Evolutionary conservation across 2,797 vertebrate genomes (phyloP), one percentile per base, ranked within the genome.

Genomic region (Alectoris magna): DNA sequence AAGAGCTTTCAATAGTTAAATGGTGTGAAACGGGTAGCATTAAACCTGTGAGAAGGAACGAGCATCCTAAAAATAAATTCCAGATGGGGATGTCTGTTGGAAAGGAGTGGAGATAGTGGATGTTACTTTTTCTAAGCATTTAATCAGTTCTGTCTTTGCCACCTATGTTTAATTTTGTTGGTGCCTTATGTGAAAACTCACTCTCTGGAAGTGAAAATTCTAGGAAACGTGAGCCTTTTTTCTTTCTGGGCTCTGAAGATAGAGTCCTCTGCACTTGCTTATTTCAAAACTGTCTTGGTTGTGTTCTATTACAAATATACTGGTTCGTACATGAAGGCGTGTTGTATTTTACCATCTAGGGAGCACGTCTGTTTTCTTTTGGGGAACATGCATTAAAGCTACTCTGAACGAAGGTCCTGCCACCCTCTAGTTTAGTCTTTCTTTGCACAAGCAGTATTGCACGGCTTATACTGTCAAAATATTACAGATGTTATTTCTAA

Each of bases 31-130:
- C 64, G 98, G 98, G 98, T 95, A 97, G 96, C 90, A 86, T 92
- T 91, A 98, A 93, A 97, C 94, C 96, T 97, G 98, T 90, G 97
- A 98, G 98, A 97, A 97, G 97, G 96, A 98, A 87, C 78, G 97
- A 98, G 97, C 97, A 97, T 98, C 98, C 98, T 95, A 80, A 95
- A 97, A 98, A 99, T 98, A 97, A 98, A 96, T 98, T 98, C 98
- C 99, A 99, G 98, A 99, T 99, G 99, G 97, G 96, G 88, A 74
- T 69, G 66, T 77, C 96, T 94, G 86, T 95, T 95, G 97, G 97
- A 92, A 97, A 96, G 93, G 95, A 95, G 81, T 43, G 96, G 94
- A 97, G 97, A 97, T 96, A 96, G 96, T 91, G 91, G 94, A 92
- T 38, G 26, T 34, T 48, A 72, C 43, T 56, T 31, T 59, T 71